phyloP scores from a whole-genome alignment of 2,113 vertebrate genomes.

The Eulacestoma nigropectus region DNA sequence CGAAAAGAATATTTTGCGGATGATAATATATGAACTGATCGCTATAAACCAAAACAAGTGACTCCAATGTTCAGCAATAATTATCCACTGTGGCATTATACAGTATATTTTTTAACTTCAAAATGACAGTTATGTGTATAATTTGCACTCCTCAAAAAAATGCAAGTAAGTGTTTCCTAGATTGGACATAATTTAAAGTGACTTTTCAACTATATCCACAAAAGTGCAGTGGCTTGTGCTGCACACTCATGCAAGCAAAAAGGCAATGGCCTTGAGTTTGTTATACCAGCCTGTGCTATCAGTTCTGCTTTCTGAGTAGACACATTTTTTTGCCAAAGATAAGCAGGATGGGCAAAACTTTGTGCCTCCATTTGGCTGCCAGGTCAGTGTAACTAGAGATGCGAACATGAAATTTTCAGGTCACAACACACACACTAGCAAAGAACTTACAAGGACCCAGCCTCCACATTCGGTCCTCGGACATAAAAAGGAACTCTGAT shows the following conservation, averaged over 20 bases:
- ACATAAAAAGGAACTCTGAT: conserved; percentile 95
- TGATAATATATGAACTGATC: neutral
- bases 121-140: neutral
- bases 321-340: neutral
- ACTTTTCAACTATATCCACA: neutral
- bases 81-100: neutral
- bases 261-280: neutral
- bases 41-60: neutral
- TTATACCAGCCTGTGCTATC: neutral
- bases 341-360: neutral
- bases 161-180: neutral
- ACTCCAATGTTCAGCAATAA: neutral
- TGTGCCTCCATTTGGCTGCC: neutral
- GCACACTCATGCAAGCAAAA: neutral
- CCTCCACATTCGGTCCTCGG: conserved; percentile 91
- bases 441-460: conserved; percentile 85
- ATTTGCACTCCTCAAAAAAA: neutral
- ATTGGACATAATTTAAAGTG: neutral
- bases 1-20: neutral
- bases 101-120: neutral
- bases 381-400: neutral
- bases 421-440: neutral
- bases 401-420: neutral
- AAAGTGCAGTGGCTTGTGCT: neutral
- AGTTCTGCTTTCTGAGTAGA: neutral